Conservation (phyloP, 2,888 invertebrate species). For the Boloria selene region DNA sequence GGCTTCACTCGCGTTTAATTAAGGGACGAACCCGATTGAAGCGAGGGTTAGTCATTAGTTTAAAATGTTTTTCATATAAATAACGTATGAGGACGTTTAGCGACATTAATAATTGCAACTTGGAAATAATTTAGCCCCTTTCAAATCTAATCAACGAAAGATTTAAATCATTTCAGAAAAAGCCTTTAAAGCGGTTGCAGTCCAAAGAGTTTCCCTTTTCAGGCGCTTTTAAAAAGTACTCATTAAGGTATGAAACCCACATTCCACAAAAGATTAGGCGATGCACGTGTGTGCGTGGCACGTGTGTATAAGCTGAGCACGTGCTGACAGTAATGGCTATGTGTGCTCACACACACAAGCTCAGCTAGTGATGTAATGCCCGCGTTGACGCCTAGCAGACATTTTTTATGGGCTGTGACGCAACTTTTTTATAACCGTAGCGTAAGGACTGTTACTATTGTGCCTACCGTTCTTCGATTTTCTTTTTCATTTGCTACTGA, state of each 20-base stretch:
- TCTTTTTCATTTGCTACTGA: conserved; percentile 4
- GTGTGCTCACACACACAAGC: conserved; percentile 51
- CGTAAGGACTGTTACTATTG: conserved; percentile 51
- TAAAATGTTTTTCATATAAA: neutral
- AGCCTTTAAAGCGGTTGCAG: conserved; percentile 46
- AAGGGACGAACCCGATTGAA: too few relatives aligned
- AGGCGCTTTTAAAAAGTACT: conserved; percentile 73
- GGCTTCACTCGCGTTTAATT: too few relatives aligned
- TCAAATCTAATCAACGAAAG: conserved; percentile 46
- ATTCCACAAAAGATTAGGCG: conserved; percentile 80
- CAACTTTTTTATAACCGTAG: conserved; percentile 76
- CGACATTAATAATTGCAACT: conserved; percentile 26
- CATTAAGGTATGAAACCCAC: conserved; percentile 75
- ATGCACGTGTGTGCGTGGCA: conserved; percentile 49
- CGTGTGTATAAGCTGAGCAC: conserved; percentile 44
- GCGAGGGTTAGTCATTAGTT: neutral
- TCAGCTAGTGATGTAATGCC: conserved; percentile 70
- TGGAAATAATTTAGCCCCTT: conserved; percentile 37
- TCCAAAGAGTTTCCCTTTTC: conserved; percentile 70
- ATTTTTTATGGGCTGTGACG: conserved; percentile 81
- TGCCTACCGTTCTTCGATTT: conserved; percentile 21
- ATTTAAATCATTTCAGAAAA: conserved; percentile 46
- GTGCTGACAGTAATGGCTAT: conserved; percentile 42
- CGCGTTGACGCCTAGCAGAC: conserved; percentile 77
- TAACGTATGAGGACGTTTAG: neutral